These are phyloP conservation scores for Popillia japonica DNA, from an alignment of 1,140 invertebrate species.

Conservation along the genomic window DNA sequence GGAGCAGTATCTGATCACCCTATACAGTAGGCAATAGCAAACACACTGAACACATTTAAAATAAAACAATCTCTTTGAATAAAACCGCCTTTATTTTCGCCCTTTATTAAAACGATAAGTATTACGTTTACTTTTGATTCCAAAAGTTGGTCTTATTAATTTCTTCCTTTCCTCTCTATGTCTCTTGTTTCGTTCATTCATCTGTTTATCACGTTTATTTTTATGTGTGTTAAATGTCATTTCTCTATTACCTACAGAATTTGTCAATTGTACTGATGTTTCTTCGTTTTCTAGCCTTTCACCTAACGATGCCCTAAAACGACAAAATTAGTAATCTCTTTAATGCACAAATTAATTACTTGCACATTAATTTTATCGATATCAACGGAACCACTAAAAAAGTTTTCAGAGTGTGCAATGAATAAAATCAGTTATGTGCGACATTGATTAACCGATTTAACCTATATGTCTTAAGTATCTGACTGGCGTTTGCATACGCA, in stretches of 20 bases:
- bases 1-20: too few relatives aligned
- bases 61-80: not conserved
- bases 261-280: slow-evolving; percentile 64
- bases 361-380: slow-evolving; percentile 39
- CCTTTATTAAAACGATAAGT: not conserved
- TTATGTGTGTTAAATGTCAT: slow-evolving; percentile 79
- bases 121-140: slow-evolving; percentile 46
- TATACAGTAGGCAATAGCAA: too few relatives aligned
- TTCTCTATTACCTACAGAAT: slow-evolving; percentile 74
- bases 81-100: slow-evolving; percentile 3
- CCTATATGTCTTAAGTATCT: too few relatives aligned
- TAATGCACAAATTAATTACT: too few relatives aligned
- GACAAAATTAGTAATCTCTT: too few relatives aligned
- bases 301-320: slow-evolving; percentile 72
- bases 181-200: slow-evolving; percentile 63
- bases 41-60: too few relatives aligned
- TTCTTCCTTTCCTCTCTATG: slow-evolving; percentile 78
- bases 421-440: too few relatives aligned
- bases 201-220: slow-evolving; percentile 64
- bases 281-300: slow-evolving; percentile 72
- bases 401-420: too few relatives aligned
- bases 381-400: too few relatives aligned
- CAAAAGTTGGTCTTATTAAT: slow-evolving; percentile 71
- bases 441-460: too few relatives aligned
- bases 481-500: too few relatives aligned